A percentile compares a stretch with the other conserved stretches of the same genome.
Evolutionary conservation across 2,797 vertebrate species (phyloP).

Genomic region (Phataginus tricuspis): DNA sequence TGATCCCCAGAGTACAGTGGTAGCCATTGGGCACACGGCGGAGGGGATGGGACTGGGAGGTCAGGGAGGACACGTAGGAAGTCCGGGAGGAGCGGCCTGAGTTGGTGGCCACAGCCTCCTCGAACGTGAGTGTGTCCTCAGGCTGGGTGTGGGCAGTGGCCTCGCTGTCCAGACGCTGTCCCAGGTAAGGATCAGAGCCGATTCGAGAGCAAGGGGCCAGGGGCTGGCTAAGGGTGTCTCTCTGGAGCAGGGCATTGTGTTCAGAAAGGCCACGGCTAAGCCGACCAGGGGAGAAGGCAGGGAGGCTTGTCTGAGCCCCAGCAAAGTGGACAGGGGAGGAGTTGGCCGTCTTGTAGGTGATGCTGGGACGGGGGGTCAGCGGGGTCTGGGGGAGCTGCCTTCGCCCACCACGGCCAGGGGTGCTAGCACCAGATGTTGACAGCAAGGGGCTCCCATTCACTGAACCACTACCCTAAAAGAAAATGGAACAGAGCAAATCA

Average conservation of each 20-base stretch:
- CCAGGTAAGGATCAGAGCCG: conserved; percentile 93
- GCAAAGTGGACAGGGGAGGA: conserved; percentile 94
- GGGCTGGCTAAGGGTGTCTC: conserved; percentile 86
- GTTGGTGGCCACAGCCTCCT: conserved; percentile 91
- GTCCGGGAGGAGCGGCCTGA: conserved; percentile 90
- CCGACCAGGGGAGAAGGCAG: conserved; percentile 90
- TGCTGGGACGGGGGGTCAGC: conserved; percentile 93
- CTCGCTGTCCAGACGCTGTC: conserved; percentile 84
- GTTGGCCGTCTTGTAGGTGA: conserved; percentile 97
- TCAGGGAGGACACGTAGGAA: conserved; percentile 89
- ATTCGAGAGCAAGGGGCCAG: conserved; percentile 89
- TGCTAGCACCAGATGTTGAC: conserved; percentile 94
- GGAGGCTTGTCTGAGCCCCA: conserved; percentile 82
- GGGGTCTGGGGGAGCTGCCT: conserved; percentile 97
- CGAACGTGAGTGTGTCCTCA: conserved; percentile 92
- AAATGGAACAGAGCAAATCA: conserved; percentile 94
- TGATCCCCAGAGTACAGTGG: conserved; percentile 91
- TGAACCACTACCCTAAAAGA: conserved; percentile 96
- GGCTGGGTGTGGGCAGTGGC: conserved; percentile 84
- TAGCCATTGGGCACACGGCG: conserved; percentile 93
- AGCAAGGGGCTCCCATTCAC: conserved; percentile 93
- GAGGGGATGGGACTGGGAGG: conserved; percentile 91
- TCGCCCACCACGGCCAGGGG: conserved; percentile 92
- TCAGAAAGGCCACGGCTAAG: conserved; percentile 95
- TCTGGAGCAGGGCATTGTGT: conserved; percentile 92